Conservation (phyloP, 2,888 invertebrate species). For the Caenorhabditis macrosperma region DNA sequence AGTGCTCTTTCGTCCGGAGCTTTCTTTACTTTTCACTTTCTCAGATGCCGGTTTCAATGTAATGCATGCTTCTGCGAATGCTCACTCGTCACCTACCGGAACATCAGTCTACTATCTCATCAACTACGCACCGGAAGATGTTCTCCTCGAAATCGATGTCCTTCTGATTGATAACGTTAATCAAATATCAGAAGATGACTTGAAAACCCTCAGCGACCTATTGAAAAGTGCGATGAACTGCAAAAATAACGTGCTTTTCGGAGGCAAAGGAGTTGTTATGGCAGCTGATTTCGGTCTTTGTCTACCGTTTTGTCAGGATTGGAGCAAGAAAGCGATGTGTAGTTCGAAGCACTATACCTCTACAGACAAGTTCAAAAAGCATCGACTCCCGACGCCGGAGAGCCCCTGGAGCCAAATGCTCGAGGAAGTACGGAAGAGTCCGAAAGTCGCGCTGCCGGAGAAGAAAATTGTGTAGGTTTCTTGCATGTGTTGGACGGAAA, state of each 20-base stretch:
- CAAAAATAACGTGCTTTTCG: neutral
- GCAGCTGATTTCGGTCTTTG: conserved; percentile 11
- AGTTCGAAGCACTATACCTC: neutral
- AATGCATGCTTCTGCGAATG: neutral
- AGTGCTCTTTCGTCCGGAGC: no score
- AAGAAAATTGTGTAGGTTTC: neutral
- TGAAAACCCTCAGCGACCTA: neutral
- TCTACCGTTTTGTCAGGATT: neutral
- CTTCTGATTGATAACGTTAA: conserved; percentile 25
- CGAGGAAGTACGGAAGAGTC: neutral
- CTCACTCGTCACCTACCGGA: neutral
- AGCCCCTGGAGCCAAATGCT: neutral
- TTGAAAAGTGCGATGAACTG: neutral
- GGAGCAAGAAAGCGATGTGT: neutral
- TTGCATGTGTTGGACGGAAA: no score
- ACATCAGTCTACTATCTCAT: neutral
- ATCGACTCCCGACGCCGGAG: neutral
- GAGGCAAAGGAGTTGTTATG: conserved; percentile 4
- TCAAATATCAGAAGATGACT: neutral
- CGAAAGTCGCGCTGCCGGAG: neutral
- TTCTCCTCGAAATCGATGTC: neutral
- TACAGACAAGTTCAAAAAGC: conserved; percentile 4
- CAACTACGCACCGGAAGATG: neutral
- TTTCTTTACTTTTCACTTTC: no score
- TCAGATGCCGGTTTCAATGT: neutral